Percentiles rank a stretch among this genome's conserved stretches.
These are phyloP conservation scores for Spodoptera picta DNA, from an alignment of 2,888 invertebrate species.

Conservation along the genomic window DNA sequence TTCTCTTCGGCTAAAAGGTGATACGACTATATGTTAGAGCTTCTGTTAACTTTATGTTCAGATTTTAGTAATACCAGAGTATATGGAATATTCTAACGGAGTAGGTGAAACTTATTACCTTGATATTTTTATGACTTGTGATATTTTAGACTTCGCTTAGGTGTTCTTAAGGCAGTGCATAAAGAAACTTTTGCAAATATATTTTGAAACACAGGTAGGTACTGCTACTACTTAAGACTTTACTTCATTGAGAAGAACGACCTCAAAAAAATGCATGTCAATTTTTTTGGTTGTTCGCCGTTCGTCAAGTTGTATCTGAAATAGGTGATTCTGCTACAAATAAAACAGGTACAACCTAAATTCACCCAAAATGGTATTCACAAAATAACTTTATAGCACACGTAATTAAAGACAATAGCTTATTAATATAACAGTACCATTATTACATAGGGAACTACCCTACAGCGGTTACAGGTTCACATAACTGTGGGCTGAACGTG, in stretches of 20 bases:
- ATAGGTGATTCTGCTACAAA: background rate
- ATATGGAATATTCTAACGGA: background rate
- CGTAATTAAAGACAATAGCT: constrained; percentile 3
- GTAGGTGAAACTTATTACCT: too few relatives aligned
- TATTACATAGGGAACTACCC: constrained; percentile 23
- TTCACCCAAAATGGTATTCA: too few relatives aligned
- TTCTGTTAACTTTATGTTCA: constrained; percentile 19
- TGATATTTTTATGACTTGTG: background rate
- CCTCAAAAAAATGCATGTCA: too few relatives aligned
- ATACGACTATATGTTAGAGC: constrained; percentile 17
- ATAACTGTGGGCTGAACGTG: constrained; percentile 46
- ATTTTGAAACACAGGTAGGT: too few relatives aligned
- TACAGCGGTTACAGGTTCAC: constrained; percentile 30
- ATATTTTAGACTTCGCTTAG: too few relatives aligned
- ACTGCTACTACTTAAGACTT: too few relatives aligned
- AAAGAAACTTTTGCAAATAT: too few relatives aligned
- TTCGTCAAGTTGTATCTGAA: too few relatives aligned
- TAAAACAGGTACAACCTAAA: background rate
- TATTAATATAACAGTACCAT: constrained; percentile 17
- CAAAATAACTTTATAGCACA: too few relatives aligned
- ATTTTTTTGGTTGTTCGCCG: too few relatives aligned
- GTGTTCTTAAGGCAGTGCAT: too few relatives aligned
- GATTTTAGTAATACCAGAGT: constrained; percentile 3
- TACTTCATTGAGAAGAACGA: too few relatives aligned
- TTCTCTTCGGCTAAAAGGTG: constrained; percentile 17